Percentiles rank a stretch among this genome's conserved stretches.
phyloP scores from a whole-genome alignment of 1,140 invertebrate species.

The Sarcophaga peregrina region DNA sequence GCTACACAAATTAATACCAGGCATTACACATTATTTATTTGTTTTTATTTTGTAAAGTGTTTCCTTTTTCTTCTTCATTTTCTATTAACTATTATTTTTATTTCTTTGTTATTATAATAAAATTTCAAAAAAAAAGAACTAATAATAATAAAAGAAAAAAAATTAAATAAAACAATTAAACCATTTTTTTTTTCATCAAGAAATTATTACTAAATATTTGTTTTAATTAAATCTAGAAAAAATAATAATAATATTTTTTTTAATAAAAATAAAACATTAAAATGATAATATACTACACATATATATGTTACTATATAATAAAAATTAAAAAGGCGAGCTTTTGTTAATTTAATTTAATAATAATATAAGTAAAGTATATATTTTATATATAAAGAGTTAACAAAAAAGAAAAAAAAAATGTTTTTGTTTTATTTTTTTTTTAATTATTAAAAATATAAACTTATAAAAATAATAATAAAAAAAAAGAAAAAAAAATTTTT shows the following conservation, averaged over 20 bases:
- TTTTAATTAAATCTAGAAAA: slow-evolving; percentile 16
- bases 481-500: neutral
- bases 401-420: slow-evolving; percentile 18
- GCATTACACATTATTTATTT: neutral
- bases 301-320: neutral
- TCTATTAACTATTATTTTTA: neutral
- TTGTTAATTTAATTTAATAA: slow-evolving; percentile 13
- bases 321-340: slow-evolving; percentile 10
- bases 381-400: slow-evolving; percentile 23
- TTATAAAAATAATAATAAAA: slow-evolving; percentile 10
- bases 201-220: slow-evolving; percentile 28
- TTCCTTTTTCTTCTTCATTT: slow-evolving; percentile 1
- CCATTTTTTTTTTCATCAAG: neutral
- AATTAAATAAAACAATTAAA: no score
- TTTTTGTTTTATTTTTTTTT: neutral
- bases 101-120: neutral
- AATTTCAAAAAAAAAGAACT: neutral
- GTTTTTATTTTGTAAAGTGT: slow-evolving; percentile 15
- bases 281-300: neutral
- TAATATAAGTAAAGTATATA: slow-evolving; percentile 7
- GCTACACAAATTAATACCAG: neutral
- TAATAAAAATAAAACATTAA: slow-evolving; percentile 25
- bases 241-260: neutral
- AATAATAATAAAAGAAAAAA: neutral
- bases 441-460: slow-evolving; percentile 1